These are phyloP conservation scores for Mechanitis messenoides DNA, from an alignment of 2,888 invertebrate species.

Conservation along the genomic window DNA sequence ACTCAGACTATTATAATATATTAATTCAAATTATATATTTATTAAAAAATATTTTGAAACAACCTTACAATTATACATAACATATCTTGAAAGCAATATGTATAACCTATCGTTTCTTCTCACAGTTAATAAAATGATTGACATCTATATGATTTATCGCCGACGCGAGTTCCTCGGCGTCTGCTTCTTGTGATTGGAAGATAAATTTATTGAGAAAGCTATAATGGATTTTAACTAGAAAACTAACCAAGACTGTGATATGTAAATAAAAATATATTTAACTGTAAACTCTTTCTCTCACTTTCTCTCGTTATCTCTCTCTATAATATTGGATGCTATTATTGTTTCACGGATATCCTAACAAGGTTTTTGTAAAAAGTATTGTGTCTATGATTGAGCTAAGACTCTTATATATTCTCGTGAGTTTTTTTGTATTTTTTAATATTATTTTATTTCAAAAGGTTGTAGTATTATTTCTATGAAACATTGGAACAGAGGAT, in stretches of 20 bases:
- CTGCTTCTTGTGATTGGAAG: slow-evolving; percentile 1
- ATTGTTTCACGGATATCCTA: background rate
- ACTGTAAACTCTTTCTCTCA: background rate
- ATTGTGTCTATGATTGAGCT: background rate
- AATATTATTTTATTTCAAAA: too few species aligned
- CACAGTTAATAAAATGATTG: slow-evolving; percentile 6
- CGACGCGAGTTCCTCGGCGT: background rate
- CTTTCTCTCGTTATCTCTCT: background rate
- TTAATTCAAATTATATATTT: background rate
- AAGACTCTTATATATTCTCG: too few species aligned
- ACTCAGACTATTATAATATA: background rate
- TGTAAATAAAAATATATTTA: background rate
- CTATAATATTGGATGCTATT: background rate
- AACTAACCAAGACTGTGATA: slow-evolving; percentile 1
- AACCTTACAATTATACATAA: background rate
- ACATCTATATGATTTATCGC: slow-evolving; percentile 5
- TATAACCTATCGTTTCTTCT: background rate
- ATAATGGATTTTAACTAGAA: slow-evolving; percentile 6
- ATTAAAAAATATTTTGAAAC: background rate
- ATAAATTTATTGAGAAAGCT: slow-evolving; percentile 6
- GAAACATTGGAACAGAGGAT: background rate
- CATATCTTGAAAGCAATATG: background rate
- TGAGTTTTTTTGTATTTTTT: background rate
- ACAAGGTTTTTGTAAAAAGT: background rate
- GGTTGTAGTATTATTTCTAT: too few species aligned